phyloP scores from a whole-genome alignment of 2,113 vertebrate species.

The Actenoides lindsayi region DNA sequence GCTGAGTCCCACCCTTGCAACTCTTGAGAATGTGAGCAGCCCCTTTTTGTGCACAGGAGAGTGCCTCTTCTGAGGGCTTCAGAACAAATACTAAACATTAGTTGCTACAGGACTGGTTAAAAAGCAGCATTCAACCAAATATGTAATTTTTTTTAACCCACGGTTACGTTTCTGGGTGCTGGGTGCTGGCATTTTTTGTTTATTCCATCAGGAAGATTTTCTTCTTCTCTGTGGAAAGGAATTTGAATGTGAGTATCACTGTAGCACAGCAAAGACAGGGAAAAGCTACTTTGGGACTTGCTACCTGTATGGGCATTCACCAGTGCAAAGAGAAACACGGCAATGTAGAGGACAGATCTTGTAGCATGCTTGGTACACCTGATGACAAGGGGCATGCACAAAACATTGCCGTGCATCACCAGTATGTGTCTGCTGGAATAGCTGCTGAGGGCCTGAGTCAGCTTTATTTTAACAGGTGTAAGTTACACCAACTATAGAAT shows the following conservation, averaged over 20 bases:
- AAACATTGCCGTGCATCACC: not conserved
- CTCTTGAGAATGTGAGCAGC: not conserved
- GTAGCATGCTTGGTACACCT: not conserved
- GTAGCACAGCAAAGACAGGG: not conserved
- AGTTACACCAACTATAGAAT: accelerated
- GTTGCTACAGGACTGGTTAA: not conserved
- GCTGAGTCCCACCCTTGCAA: not conserved
- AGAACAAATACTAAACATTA: not conserved
- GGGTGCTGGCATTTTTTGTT: not conserved
- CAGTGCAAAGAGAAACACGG: not conserved
- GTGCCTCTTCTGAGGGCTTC: not conserved
- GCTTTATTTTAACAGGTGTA: not conserved
- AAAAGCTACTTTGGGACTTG: not conserved
- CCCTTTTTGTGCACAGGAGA: not conserved
- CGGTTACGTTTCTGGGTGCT: accelerated
- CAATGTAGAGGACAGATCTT: not conserved
- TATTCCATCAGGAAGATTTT: not conserved
- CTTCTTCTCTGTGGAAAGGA: not conserved
- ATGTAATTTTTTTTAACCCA: not conserved
- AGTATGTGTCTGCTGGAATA: not conserved
- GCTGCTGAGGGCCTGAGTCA: not conserved
- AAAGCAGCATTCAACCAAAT: not conserved
- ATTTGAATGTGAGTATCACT: not conserved
- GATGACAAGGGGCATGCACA: not conserved
- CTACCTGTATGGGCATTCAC: not conserved